These are phyloP conservation scores for Vidua chalybeata DNA, from an alignment of 2,113 vertebrate species.

Conservation along the genomic window DNA sequence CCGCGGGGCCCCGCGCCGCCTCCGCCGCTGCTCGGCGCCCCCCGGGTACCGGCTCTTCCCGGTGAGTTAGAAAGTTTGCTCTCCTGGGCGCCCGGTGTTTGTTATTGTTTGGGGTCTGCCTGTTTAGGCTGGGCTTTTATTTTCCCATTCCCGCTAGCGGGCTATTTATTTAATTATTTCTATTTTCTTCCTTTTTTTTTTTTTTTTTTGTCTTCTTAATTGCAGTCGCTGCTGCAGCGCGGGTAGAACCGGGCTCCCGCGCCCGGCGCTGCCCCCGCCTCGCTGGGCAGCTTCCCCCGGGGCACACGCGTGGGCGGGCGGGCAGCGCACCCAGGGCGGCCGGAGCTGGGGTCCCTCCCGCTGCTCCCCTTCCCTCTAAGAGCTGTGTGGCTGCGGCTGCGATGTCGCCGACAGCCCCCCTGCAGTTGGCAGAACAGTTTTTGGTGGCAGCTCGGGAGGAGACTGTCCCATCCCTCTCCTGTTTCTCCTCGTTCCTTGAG, in stretches of 20 bases:
- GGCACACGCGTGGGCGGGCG: not conserved
- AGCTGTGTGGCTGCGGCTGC: not conserved
- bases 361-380: not conserved
- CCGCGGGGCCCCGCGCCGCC: not conserved
- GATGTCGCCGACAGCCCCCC: not conserved
- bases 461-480: conserved; percentile 12
- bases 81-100: not conserved
- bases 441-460: not conserved
- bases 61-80: conserved; percentile 36
- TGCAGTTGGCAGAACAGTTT: not conserved
- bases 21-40: not conserved
- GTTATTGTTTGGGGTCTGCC: not conserved
- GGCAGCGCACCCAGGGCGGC: not conserved
- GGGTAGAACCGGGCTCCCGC: not conserved
- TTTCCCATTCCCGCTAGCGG: not conserved
- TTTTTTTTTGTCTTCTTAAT: not conserved
- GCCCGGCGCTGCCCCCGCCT: not conserved
- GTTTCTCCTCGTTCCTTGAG: not conserved
- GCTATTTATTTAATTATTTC: not conserved
- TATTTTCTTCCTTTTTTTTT: not conserved
- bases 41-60: not conserved
- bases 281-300: not conserved
- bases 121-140: not conserved
- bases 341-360: not conserved
- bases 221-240: not conserved